Base-by-base conservation (phyloP, 2,797 vertebrate genomes). In the Malacoraja senta region DNA sequence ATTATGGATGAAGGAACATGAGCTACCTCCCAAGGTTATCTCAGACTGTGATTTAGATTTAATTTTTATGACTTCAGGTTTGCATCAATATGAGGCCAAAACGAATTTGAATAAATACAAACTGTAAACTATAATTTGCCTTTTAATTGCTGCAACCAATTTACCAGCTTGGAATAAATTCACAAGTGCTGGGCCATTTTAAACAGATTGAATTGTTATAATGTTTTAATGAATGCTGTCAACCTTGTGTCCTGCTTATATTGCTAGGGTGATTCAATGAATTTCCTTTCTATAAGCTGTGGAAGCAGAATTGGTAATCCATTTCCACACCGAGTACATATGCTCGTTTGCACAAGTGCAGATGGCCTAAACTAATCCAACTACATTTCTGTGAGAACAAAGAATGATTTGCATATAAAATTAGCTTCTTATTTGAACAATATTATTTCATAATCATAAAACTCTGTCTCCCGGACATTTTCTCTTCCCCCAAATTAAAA, bases 401-500 rank as follows among this genome's bases (percentile, higher is more conserved):
- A 92, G 71, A 92, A 92, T 44, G 35, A 72, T 92, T 92, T 92
- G 38, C 90, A 53, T 92, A 72, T 58, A 76, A 68, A 92, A 92
- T 76, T 72, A 76, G 12, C 26, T 58, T 92, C 15, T 44, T 92
- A 74, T 76, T 76, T 92, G 90, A 92, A 92, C 24, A 92, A 92
- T 92, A 92, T 92, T 76, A 58, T 92, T 92, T 92, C 71, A 92
- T 76, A 92, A 91, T 92, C 68, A 74, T 26, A 76, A 92, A 74
- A 76, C 90, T 29, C 38, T 29, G 38, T n/a, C 24, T 92, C 38
- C 71, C 19, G 53, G 68, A 74, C 38, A 53, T 74, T 74, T 32
- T 76, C 26, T 78, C 35, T 35, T 8, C 90, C 13, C 53, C 24
- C 71, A 76, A 76, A 92, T 72, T 92, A 72, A 92, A 92, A 53